Conservation (phyloP, 2,797 vertebrate species). For the Austrolebias charrua region DNA sequence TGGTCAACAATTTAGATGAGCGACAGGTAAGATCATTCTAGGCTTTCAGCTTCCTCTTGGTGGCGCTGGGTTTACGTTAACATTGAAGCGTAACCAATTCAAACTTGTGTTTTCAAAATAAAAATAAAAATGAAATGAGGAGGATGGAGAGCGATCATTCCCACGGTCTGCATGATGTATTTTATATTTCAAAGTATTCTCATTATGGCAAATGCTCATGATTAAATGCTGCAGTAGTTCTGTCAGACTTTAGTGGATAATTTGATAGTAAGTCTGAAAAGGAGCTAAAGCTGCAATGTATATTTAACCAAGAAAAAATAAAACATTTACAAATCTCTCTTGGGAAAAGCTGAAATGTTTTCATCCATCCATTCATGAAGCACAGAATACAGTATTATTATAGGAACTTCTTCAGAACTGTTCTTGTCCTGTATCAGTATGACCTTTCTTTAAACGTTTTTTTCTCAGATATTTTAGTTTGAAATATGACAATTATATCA, state of each 20-base stretch:
- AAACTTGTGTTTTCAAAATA: conserved; percentile 2
- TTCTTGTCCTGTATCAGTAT: too few species aligned
- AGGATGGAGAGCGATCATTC: background rate
- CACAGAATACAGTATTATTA: conserved; percentile 1
- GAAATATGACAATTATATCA: background rate
- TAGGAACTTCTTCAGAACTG: background rate
- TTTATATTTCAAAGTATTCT: conserved; percentile 13
- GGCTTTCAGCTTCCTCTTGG: background rate
- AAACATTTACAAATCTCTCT: conserved; percentile 3
- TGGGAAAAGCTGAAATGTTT: conserved; percentile 7
- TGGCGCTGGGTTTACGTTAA: conserved; percentile 8
- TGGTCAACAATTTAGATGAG: conserved; percentile 11
- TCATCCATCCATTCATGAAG: background rate
- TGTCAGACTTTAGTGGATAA: conserved; percentile 17
- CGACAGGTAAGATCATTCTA: background rate
- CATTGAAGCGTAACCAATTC: background rate
- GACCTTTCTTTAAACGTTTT: too few species aligned
- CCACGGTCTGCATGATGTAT: background rate
- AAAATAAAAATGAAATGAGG: conserved; percentile 4
- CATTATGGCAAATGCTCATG: conserved; percentile 10
- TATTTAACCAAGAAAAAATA: conserved; percentile 1
- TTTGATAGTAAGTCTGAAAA: conserved; percentile 14
- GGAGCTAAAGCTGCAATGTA: background rate
- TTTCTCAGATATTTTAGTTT: background rate
- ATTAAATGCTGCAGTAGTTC: background rate